These are phyloP conservation scores for Euzetes globulus DNA, from an alignment of 2,888 invertebrate species.

Conservation along the genomic window DNA sequence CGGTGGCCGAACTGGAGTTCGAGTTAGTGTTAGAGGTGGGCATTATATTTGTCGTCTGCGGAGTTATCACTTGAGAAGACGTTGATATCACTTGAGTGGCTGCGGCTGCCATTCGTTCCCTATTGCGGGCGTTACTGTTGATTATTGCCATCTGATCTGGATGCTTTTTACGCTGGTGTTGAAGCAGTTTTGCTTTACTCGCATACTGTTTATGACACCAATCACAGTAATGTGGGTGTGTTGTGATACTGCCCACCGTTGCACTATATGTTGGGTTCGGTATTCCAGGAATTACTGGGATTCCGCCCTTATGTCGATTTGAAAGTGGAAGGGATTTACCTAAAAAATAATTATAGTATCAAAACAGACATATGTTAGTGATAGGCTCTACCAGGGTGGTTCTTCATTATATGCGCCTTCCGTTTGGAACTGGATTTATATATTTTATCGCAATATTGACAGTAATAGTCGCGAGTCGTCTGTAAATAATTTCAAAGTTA, in stretches of 20 bases:
- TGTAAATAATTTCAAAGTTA: slow-evolving; percentile 46
- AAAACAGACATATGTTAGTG: background rate
- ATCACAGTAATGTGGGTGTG: slow-evolving; percentile 62
- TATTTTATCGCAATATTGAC: slow-evolving; percentile 72
- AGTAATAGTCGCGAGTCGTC: slow-evolving; percentile 69
- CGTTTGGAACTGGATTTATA: slow-evolving; percentile 78
- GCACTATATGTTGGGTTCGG: slow-evolving; percentile 58
- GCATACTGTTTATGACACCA: slow-evolving; percentile 83
- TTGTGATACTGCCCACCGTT: slow-evolving; percentile 64
- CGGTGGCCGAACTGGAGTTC: background rate
- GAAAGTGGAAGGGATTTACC: slow-evolving; percentile 36
- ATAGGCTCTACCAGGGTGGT: slow-evolving; percentile 60
- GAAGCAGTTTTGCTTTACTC: slow-evolving; percentile 58
- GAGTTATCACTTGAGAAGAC: background rate
- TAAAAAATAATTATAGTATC: background rate
- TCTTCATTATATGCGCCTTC: slow-evolving; percentile 69
- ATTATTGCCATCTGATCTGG: slow-evolving; percentile 42
- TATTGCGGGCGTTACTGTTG: slow-evolving; percentile 36
- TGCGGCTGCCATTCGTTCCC: background rate
- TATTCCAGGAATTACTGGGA: slow-evolving; percentile 49
- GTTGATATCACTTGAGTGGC: background rate
- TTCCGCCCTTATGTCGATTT: slow-evolving; percentile 48
- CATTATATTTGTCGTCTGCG: background rate
- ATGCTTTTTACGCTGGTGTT: slow-evolving; percentile 52
- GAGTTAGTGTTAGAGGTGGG: background rate